phyloP scores from a whole-genome alignment of 2,113 vertebrate genomes.

The Artemisiospiza belli region DNA sequence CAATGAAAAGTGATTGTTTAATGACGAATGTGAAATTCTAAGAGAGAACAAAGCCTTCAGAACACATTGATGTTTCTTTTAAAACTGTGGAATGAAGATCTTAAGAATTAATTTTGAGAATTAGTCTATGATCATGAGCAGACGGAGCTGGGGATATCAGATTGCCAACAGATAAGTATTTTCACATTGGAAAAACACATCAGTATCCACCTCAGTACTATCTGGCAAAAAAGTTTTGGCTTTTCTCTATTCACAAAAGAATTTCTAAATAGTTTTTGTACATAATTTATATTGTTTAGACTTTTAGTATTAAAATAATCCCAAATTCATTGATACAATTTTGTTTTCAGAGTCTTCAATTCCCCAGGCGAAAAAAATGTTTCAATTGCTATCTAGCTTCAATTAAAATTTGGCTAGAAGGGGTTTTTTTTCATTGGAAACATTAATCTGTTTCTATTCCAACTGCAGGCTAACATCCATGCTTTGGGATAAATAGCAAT shows the following conservation, averaged over 20 bases:
- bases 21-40: not conserved
- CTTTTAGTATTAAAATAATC: not conserved
- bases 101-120: constrained; percentile 1
- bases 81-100: not conserved
- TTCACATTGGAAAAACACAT: not conserved
- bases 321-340: not conserved
- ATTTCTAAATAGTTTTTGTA: not conserved
- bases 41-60: not conserved
- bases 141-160: not conserved
- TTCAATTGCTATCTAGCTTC: constrained; percentile 3
- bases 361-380: not conserved
- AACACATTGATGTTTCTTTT: not conserved
- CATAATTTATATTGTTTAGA: not conserved
- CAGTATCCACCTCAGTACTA: not conserved
- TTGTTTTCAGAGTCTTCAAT: constrained; percentile 1
- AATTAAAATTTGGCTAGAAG: constrained; percentile 3
- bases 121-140: not conserved
- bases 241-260: not conserved
- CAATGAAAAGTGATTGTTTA: not conserved
- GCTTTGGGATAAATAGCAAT: constrained; percentile 9
- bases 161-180: not conserved
- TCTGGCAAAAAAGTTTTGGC: not conserved
- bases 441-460: not conserved
- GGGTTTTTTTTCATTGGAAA: not conserved
- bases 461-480: not conserved